These are phyloP conservation scores for Capitella teleta DNA, from an alignment of 1,140 invertebrate genomes.

Conservation along the genomic window DNA sequence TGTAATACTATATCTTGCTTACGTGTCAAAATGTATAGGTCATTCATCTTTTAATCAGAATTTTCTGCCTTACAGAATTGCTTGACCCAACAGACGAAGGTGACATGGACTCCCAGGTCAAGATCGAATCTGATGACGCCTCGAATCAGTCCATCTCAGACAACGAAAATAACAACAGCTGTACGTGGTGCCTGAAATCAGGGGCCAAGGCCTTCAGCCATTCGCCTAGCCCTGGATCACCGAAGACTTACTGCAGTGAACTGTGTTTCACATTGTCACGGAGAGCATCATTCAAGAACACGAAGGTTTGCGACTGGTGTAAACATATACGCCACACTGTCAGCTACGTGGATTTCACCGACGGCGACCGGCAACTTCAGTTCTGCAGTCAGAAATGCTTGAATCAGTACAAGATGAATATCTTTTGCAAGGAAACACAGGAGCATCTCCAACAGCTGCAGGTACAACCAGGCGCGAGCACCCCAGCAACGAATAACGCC, in stretches of 20 bases:
- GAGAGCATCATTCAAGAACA: slow-evolving; percentile 75
- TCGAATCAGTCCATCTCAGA: no score
- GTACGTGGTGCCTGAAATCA: slow-evolving; percentile 48
- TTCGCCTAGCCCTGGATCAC: slow-evolving; percentile 25
- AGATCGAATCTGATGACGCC: neutral
- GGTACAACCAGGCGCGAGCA: slow-evolving; percentile 36
- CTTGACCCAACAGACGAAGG: no score
- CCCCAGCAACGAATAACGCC: slow-evolving; percentile 22
- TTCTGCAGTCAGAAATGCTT: slow-evolving; percentile 73
- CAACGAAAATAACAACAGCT: slow-evolving; percentile 17
- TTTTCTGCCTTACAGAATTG: no score
- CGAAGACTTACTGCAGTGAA: slow-evolving; percentile 64
- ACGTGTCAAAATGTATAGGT: no score
- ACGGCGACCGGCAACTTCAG: slow-evolving; percentile 46
- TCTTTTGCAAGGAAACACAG: slow-evolving; percentile 81
- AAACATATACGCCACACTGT: slow-evolving; percentile 76
- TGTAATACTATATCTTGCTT: no score
- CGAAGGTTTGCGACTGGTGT: slow-evolving; percentile 89
- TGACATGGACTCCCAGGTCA: no score
- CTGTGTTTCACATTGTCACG: slow-evolving; percentile 77
- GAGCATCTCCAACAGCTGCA: slow-evolving; percentile 62
- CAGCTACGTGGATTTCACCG: slow-evolving; percentile 76
- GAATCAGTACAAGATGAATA: slow-evolving; percentile 92
- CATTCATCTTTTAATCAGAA: no score
- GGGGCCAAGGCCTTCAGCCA: slow-evolving; percentile 42